These are phyloP conservation scores for Macrobrachium nipponense DNA, from an alignment of 1,140 invertebrate genomes.

Conservation along the genomic window DNA sequence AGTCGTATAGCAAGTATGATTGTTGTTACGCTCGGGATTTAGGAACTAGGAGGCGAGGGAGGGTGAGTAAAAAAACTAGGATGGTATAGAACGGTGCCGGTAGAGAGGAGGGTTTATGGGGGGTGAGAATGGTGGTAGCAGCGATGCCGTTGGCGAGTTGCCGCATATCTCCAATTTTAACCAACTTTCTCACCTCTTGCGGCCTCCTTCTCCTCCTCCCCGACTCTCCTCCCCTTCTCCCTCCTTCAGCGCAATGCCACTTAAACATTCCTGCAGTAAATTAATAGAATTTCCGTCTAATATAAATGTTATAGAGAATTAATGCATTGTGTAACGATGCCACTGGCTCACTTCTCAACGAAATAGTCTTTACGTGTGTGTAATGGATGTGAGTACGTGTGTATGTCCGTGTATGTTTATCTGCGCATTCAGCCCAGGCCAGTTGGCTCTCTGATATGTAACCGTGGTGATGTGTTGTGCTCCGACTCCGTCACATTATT, in stretches of 20 bases:
- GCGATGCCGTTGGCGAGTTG: constrained; percentile 12
- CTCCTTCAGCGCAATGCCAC: background rate
- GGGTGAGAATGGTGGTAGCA: background rate
- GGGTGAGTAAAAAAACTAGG: background rate
- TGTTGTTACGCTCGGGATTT: background rate
- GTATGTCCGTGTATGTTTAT: no score
- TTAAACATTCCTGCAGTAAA: background rate
- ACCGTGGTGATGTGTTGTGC: no score
- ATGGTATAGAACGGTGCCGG: background rate
- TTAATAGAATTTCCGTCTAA: no score
- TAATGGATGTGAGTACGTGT: background rate
- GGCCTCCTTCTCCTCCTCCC: background rate
- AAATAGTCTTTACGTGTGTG: background rate
- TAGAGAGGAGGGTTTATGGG: background rate
- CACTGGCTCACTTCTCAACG: no score
- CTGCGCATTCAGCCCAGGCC: no score
- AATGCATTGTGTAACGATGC: no score
- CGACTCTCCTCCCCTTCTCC: background rate
- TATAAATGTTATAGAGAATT: no score
- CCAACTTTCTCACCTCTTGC: background rate
- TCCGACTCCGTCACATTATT: no score
- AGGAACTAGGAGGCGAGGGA: background rate
- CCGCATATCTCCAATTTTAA: constrained; percentile 23
- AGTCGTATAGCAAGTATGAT: background rate
- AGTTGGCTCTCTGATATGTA: no score